Conservation (phyloP, 2,888 invertebrate species). For the Crematogaster levior region DNA sequence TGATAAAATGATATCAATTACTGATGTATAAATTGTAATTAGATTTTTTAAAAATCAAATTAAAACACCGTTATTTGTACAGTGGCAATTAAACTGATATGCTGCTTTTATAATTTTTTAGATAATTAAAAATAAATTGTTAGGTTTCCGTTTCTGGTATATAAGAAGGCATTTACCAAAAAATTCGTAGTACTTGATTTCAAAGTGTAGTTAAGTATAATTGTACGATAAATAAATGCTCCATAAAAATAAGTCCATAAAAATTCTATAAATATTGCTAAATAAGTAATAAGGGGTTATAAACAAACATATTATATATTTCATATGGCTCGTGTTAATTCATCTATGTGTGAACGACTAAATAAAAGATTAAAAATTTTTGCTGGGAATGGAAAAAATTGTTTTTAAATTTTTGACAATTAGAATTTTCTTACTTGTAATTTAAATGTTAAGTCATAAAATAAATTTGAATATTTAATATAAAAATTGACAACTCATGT, state of each 20-base stretch:
- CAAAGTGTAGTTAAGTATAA: neutral
- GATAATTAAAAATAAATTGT: neutral
- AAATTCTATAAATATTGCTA: neutral
- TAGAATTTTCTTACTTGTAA: no score
- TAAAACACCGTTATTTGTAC: neutral
- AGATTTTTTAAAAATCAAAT: neutral
- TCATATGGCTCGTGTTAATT: neutral
- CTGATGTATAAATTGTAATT: neutral
- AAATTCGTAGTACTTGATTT: slow-evolving; percentile 10
- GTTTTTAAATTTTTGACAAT: neutral
- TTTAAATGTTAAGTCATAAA: no score
- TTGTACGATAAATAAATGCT: slow-evolving; percentile 48
- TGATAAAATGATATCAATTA: neutral
- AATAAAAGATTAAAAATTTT: neutral
- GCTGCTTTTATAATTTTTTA: neutral
- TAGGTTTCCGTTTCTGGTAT: neutral
- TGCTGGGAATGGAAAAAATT: neutral
- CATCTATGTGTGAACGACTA: neutral
- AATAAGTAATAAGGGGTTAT: slow-evolving; percentile 9
- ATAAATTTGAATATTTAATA: no score
- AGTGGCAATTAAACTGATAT: slow-evolving; percentile 1
- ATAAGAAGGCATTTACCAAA: neutral
- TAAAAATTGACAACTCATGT: no score
- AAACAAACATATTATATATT: slow-evolving; percentile 10
- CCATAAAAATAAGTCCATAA: no score